These are phyloP conservation scores for Phodopus roborovskii DNA, from an alignment of 2,113 vertebrate genomes.

Conservation along the genomic window DNA sequence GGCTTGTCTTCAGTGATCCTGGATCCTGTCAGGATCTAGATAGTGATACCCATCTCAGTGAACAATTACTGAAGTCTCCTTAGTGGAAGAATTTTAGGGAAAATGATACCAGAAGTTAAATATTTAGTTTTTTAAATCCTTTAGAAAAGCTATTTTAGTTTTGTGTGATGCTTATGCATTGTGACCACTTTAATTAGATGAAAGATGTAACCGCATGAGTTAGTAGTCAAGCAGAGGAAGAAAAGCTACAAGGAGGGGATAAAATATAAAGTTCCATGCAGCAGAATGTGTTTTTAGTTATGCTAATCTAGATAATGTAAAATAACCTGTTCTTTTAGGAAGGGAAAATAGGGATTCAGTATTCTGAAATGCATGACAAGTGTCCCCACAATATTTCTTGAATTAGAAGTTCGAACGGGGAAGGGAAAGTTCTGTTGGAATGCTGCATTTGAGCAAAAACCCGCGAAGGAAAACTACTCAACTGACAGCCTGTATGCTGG, in stretches of 20 bases:
- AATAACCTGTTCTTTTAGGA: not conserved
- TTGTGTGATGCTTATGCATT: not conserved
- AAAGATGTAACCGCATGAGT: not conserved
- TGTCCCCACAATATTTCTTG: not conserved
- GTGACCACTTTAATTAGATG: slow-evolving; percentile 1
- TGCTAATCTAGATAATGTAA: not conserved
- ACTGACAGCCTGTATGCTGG: not conserved
- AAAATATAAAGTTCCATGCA: not conserved
- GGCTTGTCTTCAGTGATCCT: not conserved
- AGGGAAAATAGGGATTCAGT: not conserved
- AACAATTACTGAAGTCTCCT: not conserved
- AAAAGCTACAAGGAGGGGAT: not conserved
- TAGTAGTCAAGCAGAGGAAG: not conserved
- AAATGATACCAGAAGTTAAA: slow-evolving; percentile 36
- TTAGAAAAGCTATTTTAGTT: not conserved
- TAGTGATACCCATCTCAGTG: not conserved
- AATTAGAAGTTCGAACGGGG: slow-evolving; percentile 41
- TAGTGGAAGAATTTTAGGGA: not conserved
- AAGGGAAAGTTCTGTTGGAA: slow-evolving; percentile 20
- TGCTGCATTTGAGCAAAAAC: not conserved
- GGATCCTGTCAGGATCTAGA: not conserved
- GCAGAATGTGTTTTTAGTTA: not conserved
- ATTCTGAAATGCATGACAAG: not conserved
- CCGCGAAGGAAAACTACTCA: not conserved
- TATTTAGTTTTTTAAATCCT: not conserved